These are phyloP conservation scores for Nanorana parkeri DNA, from an alignment of 2,113 vertebrate species.

Conservation along the genomic window DNA sequence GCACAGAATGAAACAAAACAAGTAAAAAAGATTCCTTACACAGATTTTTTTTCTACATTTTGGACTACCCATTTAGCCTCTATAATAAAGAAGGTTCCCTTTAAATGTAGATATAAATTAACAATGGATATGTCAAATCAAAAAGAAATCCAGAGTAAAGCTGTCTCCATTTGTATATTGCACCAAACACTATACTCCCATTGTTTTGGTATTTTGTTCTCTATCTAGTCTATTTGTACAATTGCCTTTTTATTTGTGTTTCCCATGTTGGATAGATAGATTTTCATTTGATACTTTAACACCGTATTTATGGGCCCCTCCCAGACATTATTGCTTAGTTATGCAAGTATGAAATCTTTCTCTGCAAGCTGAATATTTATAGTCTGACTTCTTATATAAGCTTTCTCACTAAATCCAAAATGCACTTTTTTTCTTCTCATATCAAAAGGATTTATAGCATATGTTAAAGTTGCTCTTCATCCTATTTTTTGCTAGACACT, in stretches of 20 bases:
- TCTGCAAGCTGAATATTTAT: conserved; percentile 29
- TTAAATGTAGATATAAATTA: too few species aligned
- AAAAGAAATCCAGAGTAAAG: too few species aligned
- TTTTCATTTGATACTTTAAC: conserved; percentile 16
- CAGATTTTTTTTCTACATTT: too few species aligned
- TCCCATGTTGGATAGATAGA: not conserved
- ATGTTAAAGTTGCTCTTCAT: not conserved
- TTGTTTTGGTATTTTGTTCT: too few species aligned
- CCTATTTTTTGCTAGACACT: not conserved
- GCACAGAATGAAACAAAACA: too few species aligned
- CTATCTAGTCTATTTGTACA: too few species aligned
- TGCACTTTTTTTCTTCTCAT: not conserved
- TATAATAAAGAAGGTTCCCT: too few species aligned
- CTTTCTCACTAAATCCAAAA: not conserved
- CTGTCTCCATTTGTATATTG: too few species aligned
- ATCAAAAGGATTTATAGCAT: conserved; percentile 13
- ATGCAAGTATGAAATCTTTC: not conserved
- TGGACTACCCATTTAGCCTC: too few species aligned
- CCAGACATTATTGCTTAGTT: conserved; percentile 16
- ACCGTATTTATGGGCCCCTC: conserved; percentile 28
- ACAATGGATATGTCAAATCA: too few species aligned
- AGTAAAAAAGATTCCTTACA: too few species aligned
- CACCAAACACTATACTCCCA: too few species aligned
- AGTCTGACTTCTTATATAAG: not conserved
- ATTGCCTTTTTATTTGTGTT: not conserved